Conservation (phyloP, 1,140 invertebrate species). For the Dinothrombium tinctorium region DNA sequence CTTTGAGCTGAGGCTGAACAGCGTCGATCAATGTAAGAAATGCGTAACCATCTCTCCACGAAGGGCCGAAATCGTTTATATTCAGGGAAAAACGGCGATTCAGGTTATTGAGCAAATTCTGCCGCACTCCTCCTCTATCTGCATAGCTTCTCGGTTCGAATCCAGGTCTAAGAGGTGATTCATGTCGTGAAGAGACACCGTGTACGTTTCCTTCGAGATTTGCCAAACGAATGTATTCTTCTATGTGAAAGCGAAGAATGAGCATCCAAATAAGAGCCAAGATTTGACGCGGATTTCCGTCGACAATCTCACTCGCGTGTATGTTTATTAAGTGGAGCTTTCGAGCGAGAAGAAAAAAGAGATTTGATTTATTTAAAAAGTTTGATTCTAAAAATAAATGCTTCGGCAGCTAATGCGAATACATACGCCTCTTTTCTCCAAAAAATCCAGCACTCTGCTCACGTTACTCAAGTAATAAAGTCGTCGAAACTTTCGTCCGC, state of each 20-base stretch:
- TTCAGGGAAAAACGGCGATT: conserved; percentile 16
- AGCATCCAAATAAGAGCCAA: conserved; percentile 97
- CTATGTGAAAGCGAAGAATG: conserved; percentile 97
- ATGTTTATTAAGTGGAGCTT: conserved; percentile 96
- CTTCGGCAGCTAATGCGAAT: background rate
- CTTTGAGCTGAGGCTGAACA: conserved; percentile 76
- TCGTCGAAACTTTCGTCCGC: background rate
- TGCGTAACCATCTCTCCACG: conserved; percentile 88
- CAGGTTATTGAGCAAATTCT: background rate
- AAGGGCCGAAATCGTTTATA: conserved; percentile 79
- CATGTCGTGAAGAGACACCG: too few relatives aligned
- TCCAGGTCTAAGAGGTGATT: too few relatives aligned
- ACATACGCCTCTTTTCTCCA: conserved; percentile 2
- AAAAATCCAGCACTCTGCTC: background rate
- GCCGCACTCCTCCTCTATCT: too few relatives aligned
- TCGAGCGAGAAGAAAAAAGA: too few relatives aligned
- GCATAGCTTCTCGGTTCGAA: too few relatives aligned
- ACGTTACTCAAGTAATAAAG: conserved; percentile 4
- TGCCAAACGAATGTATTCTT: conserved; percentile 8
- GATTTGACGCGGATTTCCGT: conserved; percentile 87
- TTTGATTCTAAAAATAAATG: conserved; percentile 14
- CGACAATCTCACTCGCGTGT: conserved; percentile 88
- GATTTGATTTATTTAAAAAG: background rate
- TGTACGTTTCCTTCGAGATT: conserved; percentile 1
- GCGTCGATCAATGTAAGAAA: conserved; percentile 88